Conservation (phyloP, 2,888 invertebrate species). For the Apamea epomidion region DNA sequence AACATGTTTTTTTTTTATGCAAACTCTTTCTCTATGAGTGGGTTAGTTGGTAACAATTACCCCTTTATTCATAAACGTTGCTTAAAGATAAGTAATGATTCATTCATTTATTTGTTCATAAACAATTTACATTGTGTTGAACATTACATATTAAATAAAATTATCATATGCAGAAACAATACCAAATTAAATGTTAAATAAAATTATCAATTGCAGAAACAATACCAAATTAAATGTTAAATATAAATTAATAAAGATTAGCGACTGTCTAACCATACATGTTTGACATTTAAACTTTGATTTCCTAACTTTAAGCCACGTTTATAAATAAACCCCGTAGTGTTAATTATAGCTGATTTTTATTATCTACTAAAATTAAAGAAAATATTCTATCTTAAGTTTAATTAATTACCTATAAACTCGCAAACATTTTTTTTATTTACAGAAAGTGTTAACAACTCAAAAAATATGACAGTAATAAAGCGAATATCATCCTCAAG, state of each 20-base stretch:
- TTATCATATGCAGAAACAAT: no score
- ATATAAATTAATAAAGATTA: no score
- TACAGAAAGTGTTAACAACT: not conserved
- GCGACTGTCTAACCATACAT: not conserved
- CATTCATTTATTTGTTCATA: no score
- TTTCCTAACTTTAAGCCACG: not conserved
- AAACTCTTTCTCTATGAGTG: not conserved
- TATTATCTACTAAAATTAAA: not conserved
- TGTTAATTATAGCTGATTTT: not conserved
- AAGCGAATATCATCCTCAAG: slow-evolving; percentile 11
- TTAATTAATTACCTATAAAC: not conserved
- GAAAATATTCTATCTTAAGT: not conserved
- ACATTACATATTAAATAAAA: no score
- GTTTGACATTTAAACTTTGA: not conserved
- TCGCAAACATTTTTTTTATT: not conserved
- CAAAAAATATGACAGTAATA: not conserved
- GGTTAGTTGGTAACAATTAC: not conserved
- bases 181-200: no score
- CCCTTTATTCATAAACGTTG: not conserved
- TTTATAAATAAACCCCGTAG: not conserved
- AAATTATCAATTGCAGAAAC: no score
- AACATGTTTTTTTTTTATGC: not conserved
- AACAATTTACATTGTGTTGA: no score
- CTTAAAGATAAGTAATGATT: not conserved
- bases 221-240: no score